These are phyloP conservation scores for Fratercula arctica DNA, from an alignment of 2,797 vertebrate species.

Conservation along the genomic window DNA sequence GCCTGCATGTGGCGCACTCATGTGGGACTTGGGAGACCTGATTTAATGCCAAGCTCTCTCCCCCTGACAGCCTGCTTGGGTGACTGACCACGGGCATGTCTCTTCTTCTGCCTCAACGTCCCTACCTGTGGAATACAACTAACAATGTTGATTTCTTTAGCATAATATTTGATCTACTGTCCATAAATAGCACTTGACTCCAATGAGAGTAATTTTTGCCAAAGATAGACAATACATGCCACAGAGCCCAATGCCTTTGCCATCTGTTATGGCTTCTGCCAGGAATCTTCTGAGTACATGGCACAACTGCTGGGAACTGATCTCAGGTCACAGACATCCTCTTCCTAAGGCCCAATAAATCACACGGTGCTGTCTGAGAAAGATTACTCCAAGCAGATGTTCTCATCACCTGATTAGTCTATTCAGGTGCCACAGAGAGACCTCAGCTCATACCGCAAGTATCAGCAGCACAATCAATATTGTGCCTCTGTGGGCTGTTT, in stretches of 20 bases:
- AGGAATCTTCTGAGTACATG: background rate
- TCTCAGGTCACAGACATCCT: background rate
- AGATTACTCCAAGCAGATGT: background rate
- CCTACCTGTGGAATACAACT: background rate
- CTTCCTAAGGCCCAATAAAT: conserved; percentile 10
- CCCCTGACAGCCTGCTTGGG: background rate
- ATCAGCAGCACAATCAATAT: conserved; percentile 19
- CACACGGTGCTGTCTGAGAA: background rate
- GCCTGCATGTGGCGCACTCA: background rate
- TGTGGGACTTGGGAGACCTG: background rate
- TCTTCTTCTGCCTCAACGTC: background rate
- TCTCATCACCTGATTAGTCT: conserved; percentile 40
- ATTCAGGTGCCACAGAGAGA: background rate
- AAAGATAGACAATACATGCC: background rate
- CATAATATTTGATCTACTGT: background rate
- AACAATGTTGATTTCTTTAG: background rate
- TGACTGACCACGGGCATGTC: rapidly evolving
- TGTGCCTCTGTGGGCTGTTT: background rate
- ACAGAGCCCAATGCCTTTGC: background rate
- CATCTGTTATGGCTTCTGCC: background rate
- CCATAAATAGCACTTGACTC: background rate
- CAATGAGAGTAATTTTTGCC: background rate
- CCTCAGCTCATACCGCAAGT: background rate
- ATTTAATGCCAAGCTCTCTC: background rate
- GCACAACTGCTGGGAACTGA: background rate